These are phyloP conservation scores for Neoniphon sammara DNA, from an alignment of 2,797 vertebrate genomes.

Conservation along the genomic window DNA sequence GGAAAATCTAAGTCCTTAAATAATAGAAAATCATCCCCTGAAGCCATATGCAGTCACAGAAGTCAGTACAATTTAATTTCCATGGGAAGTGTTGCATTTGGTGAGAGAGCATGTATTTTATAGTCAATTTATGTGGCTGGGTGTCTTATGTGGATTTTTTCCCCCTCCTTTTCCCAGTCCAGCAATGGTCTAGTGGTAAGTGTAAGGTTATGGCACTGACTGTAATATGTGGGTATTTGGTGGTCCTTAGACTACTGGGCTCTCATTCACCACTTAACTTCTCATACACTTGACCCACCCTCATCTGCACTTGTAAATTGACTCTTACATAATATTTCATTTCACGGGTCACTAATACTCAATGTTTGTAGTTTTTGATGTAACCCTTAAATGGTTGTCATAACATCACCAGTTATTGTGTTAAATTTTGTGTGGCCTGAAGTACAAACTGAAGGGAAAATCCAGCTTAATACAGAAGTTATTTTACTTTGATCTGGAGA, in stretches of 20 bases:
- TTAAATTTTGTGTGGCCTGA: background rate
- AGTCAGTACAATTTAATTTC: too few species aligned
- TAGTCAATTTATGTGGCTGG: background rate
- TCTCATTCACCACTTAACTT: slow-evolving; percentile 12
- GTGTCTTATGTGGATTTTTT: slow-evolving; percentile 51
- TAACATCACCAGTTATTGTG: slow-evolving; percentile 17
- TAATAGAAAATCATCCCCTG: too few species aligned
- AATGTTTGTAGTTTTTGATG: background rate
- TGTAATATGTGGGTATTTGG: slow-evolving; percentile 51
- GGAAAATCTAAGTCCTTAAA: too few species aligned
- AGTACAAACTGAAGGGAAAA: slow-evolving; percentile 30
- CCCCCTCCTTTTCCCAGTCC: slow-evolving; percentile 68
- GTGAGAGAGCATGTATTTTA: too few species aligned
- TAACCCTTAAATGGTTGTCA: slow-evolving; percentile 1
- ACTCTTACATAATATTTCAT: slow-evolving; percentile 10
- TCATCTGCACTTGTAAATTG: background rate
- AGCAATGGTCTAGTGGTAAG: slow-evolving; percentile 77
- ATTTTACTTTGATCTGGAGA: background rate
- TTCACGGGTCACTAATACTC: slow-evolving; percentile 29
- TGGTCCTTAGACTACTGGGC: slow-evolving; percentile 26
- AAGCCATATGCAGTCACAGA: too few species aligned
- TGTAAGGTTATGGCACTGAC: slow-evolving; percentile 27
- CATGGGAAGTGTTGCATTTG: too few species aligned
- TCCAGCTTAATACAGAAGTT: slow-evolving; percentile 26
- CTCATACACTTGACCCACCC: slow-evolving; percentile 21